These are phyloP conservation scores for Andrena dorsata DNA, from an alignment of 2,888 invertebrate genomes.

Conservation along the genomic window DNA sequence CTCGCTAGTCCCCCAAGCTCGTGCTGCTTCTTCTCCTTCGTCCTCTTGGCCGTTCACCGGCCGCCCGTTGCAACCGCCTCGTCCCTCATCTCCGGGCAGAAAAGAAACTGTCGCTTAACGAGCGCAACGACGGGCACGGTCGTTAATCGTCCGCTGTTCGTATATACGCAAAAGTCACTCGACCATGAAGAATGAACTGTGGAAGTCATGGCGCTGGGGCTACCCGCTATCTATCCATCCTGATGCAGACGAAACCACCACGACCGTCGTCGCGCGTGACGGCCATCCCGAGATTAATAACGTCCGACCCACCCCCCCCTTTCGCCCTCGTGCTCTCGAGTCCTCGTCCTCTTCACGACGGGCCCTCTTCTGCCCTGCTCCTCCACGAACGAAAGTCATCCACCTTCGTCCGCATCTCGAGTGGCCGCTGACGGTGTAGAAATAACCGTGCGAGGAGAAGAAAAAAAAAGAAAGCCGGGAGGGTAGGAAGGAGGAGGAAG, in stretches of 20 bases:
- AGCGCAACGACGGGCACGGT: constrained; percentile 64
- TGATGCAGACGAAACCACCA: constrained; percentile 51
- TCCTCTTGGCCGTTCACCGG: neutral
- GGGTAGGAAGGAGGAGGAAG: constrained; percentile 48
- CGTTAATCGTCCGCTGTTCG: constrained; percentile 71
- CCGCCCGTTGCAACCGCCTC: neutral
- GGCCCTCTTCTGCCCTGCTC: constrained; percentile 9
- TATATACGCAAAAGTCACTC: constrained; percentile 67
- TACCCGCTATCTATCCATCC: constrained; percentile 63
- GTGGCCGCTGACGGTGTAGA: neutral
- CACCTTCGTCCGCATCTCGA: constrained; percentile 27
- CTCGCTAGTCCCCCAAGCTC: neutral
- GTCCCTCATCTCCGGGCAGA: constrained; percentile 33
- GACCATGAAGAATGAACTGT: constrained; percentile 73
- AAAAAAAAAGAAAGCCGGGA: constrained; percentile 21
- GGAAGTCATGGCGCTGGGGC: constrained; percentile 37
- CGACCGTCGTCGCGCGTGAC: constrained; percentile 61
- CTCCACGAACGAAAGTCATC: constrained; percentile 34
- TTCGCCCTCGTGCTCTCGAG: constrained; percentile 16
- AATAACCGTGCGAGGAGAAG: constrained; percentile 22
- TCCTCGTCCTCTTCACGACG: neutral
- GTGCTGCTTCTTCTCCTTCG: neutral
- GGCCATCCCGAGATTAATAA: constrained; percentile 70
- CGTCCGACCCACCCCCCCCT: constrained; percentile 51
- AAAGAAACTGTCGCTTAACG: constrained; percentile 72